Evolutionary conservation across 1,140 invertebrate species (phyloP).

Genomic region (Ruditapes philippinarum): DNA sequence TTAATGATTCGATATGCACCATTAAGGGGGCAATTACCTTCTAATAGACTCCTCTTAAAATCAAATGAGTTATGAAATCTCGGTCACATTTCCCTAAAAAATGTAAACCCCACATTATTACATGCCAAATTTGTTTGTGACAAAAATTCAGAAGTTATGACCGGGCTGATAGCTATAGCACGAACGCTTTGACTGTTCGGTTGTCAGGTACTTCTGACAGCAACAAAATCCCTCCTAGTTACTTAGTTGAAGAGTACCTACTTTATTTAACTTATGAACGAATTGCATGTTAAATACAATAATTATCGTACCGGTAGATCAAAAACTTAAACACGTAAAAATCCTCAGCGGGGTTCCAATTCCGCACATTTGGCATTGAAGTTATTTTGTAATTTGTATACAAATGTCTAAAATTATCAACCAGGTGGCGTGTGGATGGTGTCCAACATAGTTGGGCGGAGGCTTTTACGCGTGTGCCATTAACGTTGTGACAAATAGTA

Average conservation of each 20-base stretch:
- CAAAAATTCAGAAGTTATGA: neutral
- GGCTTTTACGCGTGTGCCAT: neutral
- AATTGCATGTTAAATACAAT: neutral
- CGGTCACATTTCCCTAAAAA: neutral
- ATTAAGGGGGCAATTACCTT: too few relatives aligned
- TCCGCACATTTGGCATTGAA: neutral
- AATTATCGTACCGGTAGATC: neutral
- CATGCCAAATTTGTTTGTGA: neutral
- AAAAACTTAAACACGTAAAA: neutral
- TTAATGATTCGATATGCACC: too few relatives aligned
- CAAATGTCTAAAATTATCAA: neutral
- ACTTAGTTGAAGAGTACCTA: neutral
- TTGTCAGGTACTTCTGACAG: neutral
- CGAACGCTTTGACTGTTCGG: neutral
- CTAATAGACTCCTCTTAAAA: too few relatives aligned
- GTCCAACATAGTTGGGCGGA: neutral
- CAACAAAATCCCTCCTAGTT: neutral
- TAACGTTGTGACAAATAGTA: too few relatives aligned
- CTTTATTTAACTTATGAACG: neutral
- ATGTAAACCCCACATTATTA: neutral
- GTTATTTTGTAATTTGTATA: neutral
- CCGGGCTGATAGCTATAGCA: neutral
- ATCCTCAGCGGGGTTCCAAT: slow-evolving; percentile 5
- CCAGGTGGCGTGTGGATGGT: neutral
- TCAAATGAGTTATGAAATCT: neutral